phyloP scores from a whole-genome alignment of 2,888 invertebrate genomes.

The Frankliniella intonsa region DNA sequence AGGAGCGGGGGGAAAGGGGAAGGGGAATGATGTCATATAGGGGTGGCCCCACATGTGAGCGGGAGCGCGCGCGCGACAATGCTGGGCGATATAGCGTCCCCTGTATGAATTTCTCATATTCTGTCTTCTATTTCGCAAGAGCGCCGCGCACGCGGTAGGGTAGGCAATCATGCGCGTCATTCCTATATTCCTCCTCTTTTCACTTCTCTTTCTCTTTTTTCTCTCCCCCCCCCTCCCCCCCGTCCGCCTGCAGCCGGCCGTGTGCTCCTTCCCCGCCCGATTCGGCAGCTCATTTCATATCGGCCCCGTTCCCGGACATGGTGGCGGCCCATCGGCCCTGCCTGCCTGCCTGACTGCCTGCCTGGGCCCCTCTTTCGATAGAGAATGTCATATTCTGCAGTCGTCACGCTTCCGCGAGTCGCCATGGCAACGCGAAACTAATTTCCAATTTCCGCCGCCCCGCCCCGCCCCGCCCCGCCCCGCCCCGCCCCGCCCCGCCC shows the following conservation, averaged over 20 bases:
- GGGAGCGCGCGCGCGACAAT: background rate
- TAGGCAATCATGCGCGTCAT: slow-evolving; percentile 17
- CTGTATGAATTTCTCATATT: slow-evolving; percentile 23
- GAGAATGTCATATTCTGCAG: slow-evolving; percentile 15
- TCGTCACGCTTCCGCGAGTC: background rate
- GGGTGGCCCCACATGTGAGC: background rate
- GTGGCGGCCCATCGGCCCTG: background rate
- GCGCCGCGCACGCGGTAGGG: background rate
- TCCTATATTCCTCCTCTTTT: slow-evolving; percentile 13
- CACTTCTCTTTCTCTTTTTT: slow-evolving; percentile 25
- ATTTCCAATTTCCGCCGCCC: background rate
- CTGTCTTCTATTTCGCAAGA: slow-evolving; percentile 7
- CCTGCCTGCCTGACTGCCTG: background rate
- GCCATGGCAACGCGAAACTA: background rate
- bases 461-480: too few species aligned
- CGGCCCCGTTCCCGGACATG: background rate
- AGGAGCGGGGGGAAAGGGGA: background rate
- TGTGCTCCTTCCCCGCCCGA: slow-evolving; percentile 27
- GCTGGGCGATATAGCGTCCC: background rate
- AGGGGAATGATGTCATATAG: background rate
- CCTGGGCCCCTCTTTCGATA: background rate
- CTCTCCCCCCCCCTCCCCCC: background rate
- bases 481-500: too few species aligned
- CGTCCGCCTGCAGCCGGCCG: background rate
- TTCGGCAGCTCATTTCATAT: slow-evolving; percentile 11